Percentiles rank a stretch among this genome's conserved stretches.
These are phyloP conservation scores for Paracanthobrama guichenoti DNA, from an alignment of 2,113 vertebrate genomes.

Conservation along the genomic window DNA sequence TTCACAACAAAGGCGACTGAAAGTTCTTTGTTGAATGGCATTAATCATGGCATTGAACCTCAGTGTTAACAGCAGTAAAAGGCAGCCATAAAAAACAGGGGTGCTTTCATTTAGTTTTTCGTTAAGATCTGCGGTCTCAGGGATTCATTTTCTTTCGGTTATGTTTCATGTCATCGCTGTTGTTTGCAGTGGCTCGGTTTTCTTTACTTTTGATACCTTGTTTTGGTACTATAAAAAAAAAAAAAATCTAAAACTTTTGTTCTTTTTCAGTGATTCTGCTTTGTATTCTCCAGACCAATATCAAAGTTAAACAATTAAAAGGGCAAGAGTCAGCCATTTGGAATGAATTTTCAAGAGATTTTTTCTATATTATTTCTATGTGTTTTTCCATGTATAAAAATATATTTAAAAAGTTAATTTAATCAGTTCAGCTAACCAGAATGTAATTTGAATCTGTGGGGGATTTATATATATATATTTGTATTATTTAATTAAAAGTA, in stretches of 20 bases:
- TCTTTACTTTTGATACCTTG: background rate
- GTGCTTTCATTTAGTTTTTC: constrained; percentile 47
- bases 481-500: background rate
- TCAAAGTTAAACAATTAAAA: background rate
- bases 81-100: constrained; percentile 52
- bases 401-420: background rate
- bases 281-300: background rate
- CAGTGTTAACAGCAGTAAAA: constrained; percentile 48
- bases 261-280: background rate
- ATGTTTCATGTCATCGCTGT: constrained; percentile 35
- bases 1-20: constrained; percentile 46
- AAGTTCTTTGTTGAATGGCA: constrained; percentile 52
- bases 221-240: background rate
- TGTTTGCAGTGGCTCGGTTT: constrained; percentile 27
- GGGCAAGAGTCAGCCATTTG: background rate
- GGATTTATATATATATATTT: no score
- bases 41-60: constrained; percentile 58
- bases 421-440: background rate
- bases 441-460: background rate
- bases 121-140: constrained; percentile 26
- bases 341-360: background rate
- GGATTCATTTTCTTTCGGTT: constrained; percentile 33
- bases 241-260: background rate
- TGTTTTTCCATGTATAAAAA: background rate
- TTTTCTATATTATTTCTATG: background rate